Percentiles rank a stretch among this genome's conserved stretches.
Conservation (phyloP, 2,797 vertebrate genomes). For the Merluccius polli region DNA sequence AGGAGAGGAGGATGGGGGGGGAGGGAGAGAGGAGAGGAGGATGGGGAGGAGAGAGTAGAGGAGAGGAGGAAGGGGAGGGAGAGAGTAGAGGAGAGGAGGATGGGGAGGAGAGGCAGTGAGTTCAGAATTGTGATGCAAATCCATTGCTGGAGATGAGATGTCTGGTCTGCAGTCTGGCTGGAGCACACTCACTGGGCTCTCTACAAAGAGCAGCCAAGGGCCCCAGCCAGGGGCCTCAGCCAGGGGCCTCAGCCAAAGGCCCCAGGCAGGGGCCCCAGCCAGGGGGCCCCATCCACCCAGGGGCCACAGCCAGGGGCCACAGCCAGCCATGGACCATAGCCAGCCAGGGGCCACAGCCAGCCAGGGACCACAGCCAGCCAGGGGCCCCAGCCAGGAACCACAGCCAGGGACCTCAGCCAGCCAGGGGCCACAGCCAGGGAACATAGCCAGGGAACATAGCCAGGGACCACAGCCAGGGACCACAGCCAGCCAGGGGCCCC, state of each 20-base stretch:
- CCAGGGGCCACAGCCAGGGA: slow-evolving; percentile 42
- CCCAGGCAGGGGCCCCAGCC: no score
- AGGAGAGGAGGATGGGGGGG: not conserved
- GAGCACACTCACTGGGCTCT: slow-evolving; percentile 79
- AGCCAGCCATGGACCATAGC: no score
- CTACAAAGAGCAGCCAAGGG: slow-evolving; percentile 73
- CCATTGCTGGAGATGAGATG: slow-evolving; percentile 78
- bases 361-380: slow-evolving; percentile 26
- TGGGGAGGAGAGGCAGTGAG: slow-evolving; percentile 33
- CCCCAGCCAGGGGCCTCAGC: slow-evolving; percentile 50
- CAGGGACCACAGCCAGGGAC: slow-evolving; percentile 47
- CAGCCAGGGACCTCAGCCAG: slow-evolving; percentile 4
- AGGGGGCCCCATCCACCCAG: no score
- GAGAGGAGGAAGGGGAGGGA: slow-evolving; percentile 27
- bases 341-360: no score
- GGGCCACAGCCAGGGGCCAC: slow-evolving; percentile 9
- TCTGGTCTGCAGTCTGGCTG: slow-evolving; percentile 83
- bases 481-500: no score
- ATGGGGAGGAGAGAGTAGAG: slow-evolving; percentile 36
- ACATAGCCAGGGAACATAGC: slow-evolving; percentile 38
- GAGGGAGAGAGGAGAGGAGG: slow-evolving; percentile 16
- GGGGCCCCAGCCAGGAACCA: slow-evolving; percentile 27
- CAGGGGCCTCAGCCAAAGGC: no score
- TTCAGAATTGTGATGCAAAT: slow-evolving; percentile 92
- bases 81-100: not conserved